phyloP scores from a whole-genome alignment of 2,888 invertebrate genomes.

The Drosophila gaucha region DNA sequence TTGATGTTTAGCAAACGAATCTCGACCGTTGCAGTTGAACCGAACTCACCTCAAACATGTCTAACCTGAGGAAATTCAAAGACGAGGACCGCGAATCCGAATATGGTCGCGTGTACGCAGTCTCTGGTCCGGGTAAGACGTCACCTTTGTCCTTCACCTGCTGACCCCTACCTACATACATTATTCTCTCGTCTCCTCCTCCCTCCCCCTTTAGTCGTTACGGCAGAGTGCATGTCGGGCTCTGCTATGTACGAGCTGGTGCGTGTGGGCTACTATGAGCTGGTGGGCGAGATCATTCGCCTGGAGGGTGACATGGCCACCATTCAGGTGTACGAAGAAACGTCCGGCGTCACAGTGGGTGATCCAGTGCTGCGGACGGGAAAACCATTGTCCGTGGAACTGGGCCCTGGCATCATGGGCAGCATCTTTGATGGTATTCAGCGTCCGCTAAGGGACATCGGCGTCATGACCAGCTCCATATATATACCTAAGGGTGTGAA shows the following conservation, averaged over 20 bases:
- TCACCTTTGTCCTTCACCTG: conserved; percentile 51
- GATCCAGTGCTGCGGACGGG: conserved; percentile 99
- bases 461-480: conserved; percentile 96
- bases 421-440: conserved; percentile 99
- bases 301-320: conserved; percentile 99
- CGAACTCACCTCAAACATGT: conserved; percentile 69
- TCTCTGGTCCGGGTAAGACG: conserved; percentile 96
- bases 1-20: conserved; percentile 43
- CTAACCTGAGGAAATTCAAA: conserved; percentile 75
- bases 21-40: conserved; percentile 51
- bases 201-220: conserved; percentile 90
- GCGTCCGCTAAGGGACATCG: conserved; percentile 97
- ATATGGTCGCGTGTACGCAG: conserved; percentile 97
- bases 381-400: conserved; percentile 98
- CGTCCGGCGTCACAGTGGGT: conserved; percentile 99
- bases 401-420: conserved; percentile 99
- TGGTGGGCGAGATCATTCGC: conserved; percentile 99
- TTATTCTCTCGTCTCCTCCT: background rate
- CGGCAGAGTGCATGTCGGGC: conserved; percentile 99
- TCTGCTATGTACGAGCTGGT: conserved; percentile 99
- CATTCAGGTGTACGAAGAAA: conserved; percentile 98
- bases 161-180: conserved; percentile 34
- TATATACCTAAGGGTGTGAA: conserved; percentile 99
- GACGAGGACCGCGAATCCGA: conserved; percentile 93
- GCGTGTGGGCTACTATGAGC: conserved; percentile 97